A percentile compares a stretch with the other conserved stretches of the same genome.
Evolutionary conservation across 1,140 invertebrate species (phyloP).

Genomic region (Aethina tumida): DNA sequence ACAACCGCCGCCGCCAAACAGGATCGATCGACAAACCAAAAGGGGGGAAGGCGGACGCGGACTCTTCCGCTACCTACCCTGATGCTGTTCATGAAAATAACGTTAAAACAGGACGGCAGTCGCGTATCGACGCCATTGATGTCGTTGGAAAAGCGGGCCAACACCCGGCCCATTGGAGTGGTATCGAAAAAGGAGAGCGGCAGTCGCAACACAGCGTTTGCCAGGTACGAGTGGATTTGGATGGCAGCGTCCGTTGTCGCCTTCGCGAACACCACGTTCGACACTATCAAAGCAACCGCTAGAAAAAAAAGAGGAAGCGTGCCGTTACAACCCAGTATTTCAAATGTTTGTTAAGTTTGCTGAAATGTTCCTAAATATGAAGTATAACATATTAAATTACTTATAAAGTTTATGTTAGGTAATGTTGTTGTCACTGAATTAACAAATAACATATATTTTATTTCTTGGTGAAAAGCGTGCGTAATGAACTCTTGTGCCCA

Average conservation of each 20-base stretch:
- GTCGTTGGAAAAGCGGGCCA: constrained; percentile 49
- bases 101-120: constrained; percentile 10
- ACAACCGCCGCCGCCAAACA: no score
- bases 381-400: no score
- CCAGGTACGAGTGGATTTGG: constrained; percentile 47
- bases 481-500: no score
- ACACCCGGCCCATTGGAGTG: constrained; percentile 57
- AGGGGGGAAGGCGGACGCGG: no score
- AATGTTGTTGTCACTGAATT: no score
- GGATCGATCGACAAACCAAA: no score
- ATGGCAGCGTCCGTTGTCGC: constrained; percentile 47
- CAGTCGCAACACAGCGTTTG: constrained; percentile 47
- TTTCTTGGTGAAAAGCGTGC: no score
- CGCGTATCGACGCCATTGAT: constrained; percentile 15
- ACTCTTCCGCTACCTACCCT: no score
- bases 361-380: no score
- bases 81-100: constrained; percentile 1
- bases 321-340: constrained; percentile 11
- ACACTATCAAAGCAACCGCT: constrained; percentile 14
- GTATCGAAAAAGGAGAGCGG: constrained; percentile 65
- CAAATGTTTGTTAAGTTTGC: no score
- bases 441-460: no score
- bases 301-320: constrained; percentile 16
- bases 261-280: constrained; percentile 12
- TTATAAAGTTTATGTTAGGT: no score